These are phyloP conservation scores for Coreius guichenoti DNA, from an alignment of 2,797 vertebrate genomes.

Conservation along the genomic window DNA sequence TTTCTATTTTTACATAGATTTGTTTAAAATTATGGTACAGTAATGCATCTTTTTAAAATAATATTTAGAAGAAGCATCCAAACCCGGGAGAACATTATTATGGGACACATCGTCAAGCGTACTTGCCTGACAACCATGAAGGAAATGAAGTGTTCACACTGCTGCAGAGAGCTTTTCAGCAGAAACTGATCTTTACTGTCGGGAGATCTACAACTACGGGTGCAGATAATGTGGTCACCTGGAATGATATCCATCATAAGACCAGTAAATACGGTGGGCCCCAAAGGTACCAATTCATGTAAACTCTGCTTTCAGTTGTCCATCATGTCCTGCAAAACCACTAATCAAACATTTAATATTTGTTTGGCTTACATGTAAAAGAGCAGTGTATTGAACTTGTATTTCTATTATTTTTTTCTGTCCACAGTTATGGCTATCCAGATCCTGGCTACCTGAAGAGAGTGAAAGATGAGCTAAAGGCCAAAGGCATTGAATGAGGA, in stretches of 20 bases:
- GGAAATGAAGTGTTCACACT: constrained; percentile 81
- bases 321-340: not conserved
- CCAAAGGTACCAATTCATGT: constrained; percentile 67
- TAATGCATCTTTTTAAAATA: not conserved
- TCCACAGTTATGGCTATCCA: constrained; percentile 77
- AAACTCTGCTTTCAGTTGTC: not conserved
- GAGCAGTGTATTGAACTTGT: not conserved
- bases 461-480: constrained; percentile 79
- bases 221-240: constrained; percentile 78
- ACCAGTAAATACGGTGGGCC: constrained; percentile 78
- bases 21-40: not conserved
- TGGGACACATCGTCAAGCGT: constrained; percentile 75
- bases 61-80: constrained; percentile 76
- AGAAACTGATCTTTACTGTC: constrained; percentile 89
- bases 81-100: constrained; percentile 77
- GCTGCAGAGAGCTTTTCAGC: constrained; percentile 82
- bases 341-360: not conserved
- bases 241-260: constrained; percentile 95
- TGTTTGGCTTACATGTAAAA: not conserved
- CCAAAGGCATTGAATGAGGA: constrained; percentile 76
- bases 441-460: constrained; percentile 73
- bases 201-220: constrained; percentile 85
- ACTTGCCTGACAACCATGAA: constrained; percentile 84
- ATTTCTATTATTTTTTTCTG: constrained; percentile 7
- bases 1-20: fast-evolving